Base-by-base conservation (phyloP, 2,113 vertebrate genomes). In the Sarotherodon lohbergeri region DNA sequence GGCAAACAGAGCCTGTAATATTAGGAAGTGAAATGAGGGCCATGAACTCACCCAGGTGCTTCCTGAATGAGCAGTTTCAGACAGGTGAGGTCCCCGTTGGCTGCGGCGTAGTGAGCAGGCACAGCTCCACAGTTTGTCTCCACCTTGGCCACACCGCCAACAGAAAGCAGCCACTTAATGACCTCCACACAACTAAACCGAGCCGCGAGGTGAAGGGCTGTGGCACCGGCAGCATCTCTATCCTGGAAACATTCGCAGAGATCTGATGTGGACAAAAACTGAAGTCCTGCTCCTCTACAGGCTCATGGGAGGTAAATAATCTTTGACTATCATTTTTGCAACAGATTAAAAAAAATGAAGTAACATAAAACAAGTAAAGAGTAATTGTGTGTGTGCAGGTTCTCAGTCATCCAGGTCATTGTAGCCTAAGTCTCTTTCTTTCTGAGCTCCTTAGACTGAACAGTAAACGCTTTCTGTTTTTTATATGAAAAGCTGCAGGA, bases 91-190 rank as follows among this genome's bases (percentile, higher is more conserved):
- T 97, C 95, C 7, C 97, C 97, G 3, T 95, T 97, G 82, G 96
- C 96, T 0, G 97, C 97, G 1, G 97, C 96, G 0, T 98, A 98
- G 95, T 98, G 98, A 76, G 97, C 96, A 0, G 98, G 96, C 82
- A 97, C 82, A 1, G 97, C 98, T 36, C 97, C 97, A 41, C 97
- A 97, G 85, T 92, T 88, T 0, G 97, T 98, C 94, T 96, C 95
- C 82, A 91, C 91, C 1, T 93, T 91, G 5, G 96, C 94, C 0
- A 13, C 27, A 2, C 93, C 96, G 5, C 97, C 97, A 6, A 92
- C 94, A 1, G 85, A 96, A 17, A 97, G 92, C 86, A 97, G 94
- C 96, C 97, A 97, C 80, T 68, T 82, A 2, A 96, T 92, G 24
- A 96, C 94, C n/a, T 94, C 93, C 46, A 85, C 86, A 34, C 95